Conservation (phyloP, 2,797 vertebrate genomes). For the Hydrophis major region DNA sequence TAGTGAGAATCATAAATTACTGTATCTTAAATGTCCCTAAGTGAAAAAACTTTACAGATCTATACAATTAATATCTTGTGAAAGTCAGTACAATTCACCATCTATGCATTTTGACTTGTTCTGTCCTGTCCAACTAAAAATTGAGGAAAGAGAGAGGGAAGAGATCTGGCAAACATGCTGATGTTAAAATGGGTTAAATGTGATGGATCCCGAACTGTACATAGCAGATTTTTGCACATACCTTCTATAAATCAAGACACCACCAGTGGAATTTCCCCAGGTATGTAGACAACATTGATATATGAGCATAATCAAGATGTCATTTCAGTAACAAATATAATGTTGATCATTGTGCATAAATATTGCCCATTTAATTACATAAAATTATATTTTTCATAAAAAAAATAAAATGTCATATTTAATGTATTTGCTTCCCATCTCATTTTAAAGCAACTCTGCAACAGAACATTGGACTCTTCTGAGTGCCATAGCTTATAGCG, state of each 20-base stretch:
- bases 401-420: neutral
- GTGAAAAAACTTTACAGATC: neutral
- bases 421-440: neutral
- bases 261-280: slow-evolving; percentile 29
- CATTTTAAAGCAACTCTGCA: neutral
- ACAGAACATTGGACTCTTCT: neutral
- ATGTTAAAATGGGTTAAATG: neutral
- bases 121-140: neutral
- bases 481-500: neutral
- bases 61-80: neutral
- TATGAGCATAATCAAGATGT: slow-evolving; percentile 25
- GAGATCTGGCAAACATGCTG: no score
- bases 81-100: neutral
- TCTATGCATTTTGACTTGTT: neutral
- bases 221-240: neutral
- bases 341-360: slow-evolving; percentile 11
- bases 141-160: no score
- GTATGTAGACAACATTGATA: slow-evolving; percentile 12
- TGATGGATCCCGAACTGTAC: neutral
- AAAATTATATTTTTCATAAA: slow-evolving; percentile 23
- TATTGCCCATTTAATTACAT: slow-evolving; percentile 19
- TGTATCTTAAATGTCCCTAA: neutral
- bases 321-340: slow-evolving; percentile 26
- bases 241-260: neutral
- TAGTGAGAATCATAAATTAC: neutral